phyloP scores from a whole-genome alignment of 2,888 invertebrate species.

The Apotomis turbidana region DNA sequence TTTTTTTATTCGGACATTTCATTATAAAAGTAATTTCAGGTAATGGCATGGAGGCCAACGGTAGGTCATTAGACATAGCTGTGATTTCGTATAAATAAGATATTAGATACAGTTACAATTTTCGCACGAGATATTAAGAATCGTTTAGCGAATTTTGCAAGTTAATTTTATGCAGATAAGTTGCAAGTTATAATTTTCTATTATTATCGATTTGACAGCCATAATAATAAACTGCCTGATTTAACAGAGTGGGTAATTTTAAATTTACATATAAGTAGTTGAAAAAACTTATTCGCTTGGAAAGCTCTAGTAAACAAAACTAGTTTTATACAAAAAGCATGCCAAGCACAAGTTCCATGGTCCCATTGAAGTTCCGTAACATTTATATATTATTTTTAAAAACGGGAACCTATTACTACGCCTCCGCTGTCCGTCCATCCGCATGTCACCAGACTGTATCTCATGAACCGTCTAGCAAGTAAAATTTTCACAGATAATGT shows the following conservation, averaged over 20 bases:
- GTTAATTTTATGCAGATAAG: no score
- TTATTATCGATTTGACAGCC: not conserved
- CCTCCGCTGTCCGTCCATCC: no score
- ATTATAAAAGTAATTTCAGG: constrained; percentile 68
- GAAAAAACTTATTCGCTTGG: constrained; percentile 11
- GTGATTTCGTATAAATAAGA: constrained; percentile 29
- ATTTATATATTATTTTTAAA: not conserved
- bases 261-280: not conserved
- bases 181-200: not conserved
- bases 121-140: constrained; percentile 26
- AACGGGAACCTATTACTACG: no score
- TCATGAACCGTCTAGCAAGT: no score
- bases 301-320: constrained; percentile 5
- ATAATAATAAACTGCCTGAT: not conserved
- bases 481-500: no score
- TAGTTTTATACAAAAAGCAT: not conserved
- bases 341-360: no score
- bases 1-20: constrained; percentile 62
- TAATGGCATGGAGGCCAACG: constrained; percentile 48
- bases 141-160: not conserved
- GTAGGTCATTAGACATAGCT: constrained; percentile 30
- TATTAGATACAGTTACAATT: constrained; percentile 33
- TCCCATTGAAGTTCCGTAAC: not conserved
- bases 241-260: no score
- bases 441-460: no score